These are phyloP conservation scores for Porites lobata DNA, from an alignment of 92 coral and sea anemone species.

Conservation along the genomic window DNA sequence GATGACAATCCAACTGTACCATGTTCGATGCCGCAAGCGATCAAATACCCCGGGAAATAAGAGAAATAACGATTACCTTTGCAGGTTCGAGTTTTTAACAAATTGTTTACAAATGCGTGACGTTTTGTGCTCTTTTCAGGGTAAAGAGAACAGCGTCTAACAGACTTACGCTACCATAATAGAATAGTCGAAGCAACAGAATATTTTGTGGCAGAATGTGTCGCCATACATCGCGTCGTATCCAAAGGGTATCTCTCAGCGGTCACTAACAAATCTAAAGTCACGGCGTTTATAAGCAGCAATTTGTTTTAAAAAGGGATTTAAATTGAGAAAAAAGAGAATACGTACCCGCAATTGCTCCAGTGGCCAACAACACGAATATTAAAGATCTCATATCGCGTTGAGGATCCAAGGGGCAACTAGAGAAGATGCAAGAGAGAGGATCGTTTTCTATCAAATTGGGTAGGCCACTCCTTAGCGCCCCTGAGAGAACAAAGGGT, in stretches of 20 bases:
- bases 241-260: too few relatives aligned
- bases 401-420: conserved; percentile 62
- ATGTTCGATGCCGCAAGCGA: not conserved
- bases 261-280: not conserved
- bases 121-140: not conserved
- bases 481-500: conserved; percentile 46
- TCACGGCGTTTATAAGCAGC: not conserved
- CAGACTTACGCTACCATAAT: not conserved
- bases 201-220: not conserved
- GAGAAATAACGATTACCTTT: not conserved
- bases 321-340: not conserved
- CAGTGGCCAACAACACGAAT: conserved; percentile 96
- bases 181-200: not conserved
- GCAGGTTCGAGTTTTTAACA: conserved; percentile 5
- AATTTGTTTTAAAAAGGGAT: not conserved
- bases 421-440: not conserved
- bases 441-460: conserved; percentile 13
- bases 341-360: conserved; percentile 95
- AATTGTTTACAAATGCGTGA: not conserved
- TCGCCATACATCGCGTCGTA: too few relatives aligned
- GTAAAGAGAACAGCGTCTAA: not conserved
- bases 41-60: not conserved
- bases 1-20: too few relatives aligned
- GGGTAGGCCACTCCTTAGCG: conserved; percentile 30
- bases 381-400: conserved; percentile 77